Evolutionary conservation across 1,140 invertebrate genomes (phyloP), one percentile per base, ranked within the genome.

Genomic region (Mizuhopecten yessoensis): DNA sequence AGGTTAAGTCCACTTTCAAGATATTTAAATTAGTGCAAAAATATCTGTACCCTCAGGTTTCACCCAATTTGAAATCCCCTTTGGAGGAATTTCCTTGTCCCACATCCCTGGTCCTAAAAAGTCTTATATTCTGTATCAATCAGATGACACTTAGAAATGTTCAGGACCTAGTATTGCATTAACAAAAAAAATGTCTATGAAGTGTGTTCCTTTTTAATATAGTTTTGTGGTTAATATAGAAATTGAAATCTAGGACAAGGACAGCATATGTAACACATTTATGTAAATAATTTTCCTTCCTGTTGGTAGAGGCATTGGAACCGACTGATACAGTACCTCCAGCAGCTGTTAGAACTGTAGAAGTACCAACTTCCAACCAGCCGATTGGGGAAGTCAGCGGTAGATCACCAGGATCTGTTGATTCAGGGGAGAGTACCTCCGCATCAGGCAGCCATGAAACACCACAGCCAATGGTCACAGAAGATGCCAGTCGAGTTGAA

Each of bases 341-440:
- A 86, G 87, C 87, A 86, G 57, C 49, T 88, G 49, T 75, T 33
- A 91, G 87, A 33, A 91, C 33, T 33, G 88, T 91, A 13, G 90
- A 91, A 87, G 88, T 89, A 86, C 29, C 23, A 29, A 88, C 45
- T 20, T 45, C 49, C 10, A 13, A 33, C 23, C 33, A 57, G 5
- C 45, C 88, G 13, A 15, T 33, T 33, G 23, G 33, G 34, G 33
- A 15, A 5, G 23, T 57, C 42, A 57, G 0, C n/a, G 20, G 45
- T 57, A 33, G 45, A 88, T 88, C 36, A 49, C 88, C 42, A 49
- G 29, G n/a, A 29, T 23, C 34, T n/a, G 88, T 11, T 10, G n/a
- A 3, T 89, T 33, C 29, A 57, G 34, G 57, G 33, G 3, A 33
- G 34, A 7, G 29, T 23, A 23, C 88, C 57, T 11, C 1, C 9